A percentile compares a stretch with the other conserved stretches of the same genome.
These are phyloP conservation scores for Drosophila leonis DNA, from an alignment of 2,888 invertebrate genomes.

Conservation along the genomic window DNA sequence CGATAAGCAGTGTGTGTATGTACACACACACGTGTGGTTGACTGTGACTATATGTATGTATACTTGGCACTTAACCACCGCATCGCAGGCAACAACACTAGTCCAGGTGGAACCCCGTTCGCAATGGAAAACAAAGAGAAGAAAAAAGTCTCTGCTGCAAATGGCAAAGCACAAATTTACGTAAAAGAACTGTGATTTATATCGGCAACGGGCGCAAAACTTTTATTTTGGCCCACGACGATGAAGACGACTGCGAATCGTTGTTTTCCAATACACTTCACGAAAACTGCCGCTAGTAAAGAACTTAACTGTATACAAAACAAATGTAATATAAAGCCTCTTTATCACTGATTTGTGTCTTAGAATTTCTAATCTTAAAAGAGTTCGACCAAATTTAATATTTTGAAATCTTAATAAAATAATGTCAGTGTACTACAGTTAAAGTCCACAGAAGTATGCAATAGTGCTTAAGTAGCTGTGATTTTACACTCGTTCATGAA, in stretches of 20 bases:
- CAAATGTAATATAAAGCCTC: no score
- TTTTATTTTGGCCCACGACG: conserved; percentile 75
- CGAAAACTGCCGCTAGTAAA: background rate
- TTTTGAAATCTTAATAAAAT: background rate
- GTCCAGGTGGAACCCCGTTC: conserved; percentile 57
- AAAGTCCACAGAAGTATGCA: background rate
- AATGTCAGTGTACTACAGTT: no score
- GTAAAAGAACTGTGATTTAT: conserved; percentile 85
- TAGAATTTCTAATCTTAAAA: background rate
- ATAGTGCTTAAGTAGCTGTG: background rate
- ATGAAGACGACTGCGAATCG: conserved; percentile 41
- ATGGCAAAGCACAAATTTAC: conserved; percentile 85
- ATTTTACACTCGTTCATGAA: background rate
- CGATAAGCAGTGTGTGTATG: conserved; percentile 56
- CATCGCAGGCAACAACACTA: conserved; percentile 39
- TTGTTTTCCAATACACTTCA: conserved; percentile 21
- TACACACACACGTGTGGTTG: background rate
- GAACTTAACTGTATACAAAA: no score
- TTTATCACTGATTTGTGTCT: no score
- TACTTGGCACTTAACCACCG: conserved; percentile 67
- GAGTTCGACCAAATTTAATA: background rate
- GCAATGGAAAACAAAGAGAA: conserved; percentile 30
- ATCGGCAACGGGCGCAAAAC: conserved; percentile 69
- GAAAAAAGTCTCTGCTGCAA: conserved; percentile 64
- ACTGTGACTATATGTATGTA: conserved; percentile 21